Evolutionary conservation across 2,113 vertebrate species (phyloP), one percentile per base, ranked within the genome.

Genomic region (Bufo bufo): DNA sequence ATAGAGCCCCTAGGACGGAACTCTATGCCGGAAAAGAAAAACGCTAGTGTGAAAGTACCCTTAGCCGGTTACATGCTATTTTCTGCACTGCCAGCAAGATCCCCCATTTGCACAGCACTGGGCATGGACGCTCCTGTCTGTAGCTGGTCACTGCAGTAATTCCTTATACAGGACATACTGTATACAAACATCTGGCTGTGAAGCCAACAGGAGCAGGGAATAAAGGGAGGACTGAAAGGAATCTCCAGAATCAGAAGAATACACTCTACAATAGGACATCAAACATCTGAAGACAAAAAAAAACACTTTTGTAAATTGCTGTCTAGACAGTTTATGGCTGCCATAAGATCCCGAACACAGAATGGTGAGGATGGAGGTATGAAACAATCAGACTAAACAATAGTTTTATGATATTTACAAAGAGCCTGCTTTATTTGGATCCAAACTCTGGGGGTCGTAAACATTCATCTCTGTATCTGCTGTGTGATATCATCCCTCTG

Each of bases 271-370:
- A 94, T 92, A 93, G 94, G 91, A 90, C 93, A 95, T 95, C 94
- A 95, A 97, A 97, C 95, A 97, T 97, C 95, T 96, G 93, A 97
- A 95, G 96, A 93, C 94, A 95, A 97, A 96, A 95, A 95, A 96
- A 97, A 96, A 95, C 91, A 94, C 95, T 96, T 74, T 95, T 96
- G 96, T 96, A 97, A 97, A 97, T 97, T 95, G 96, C 95, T 96
- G 98, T 99, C 98, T 99, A 99, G 98, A 99, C 98, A 95, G 91
- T 99, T 99, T 99, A 99, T 97, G 95, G 95, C 96, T 91, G 96
- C 97, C 97, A 97, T 99, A 99, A 98, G 96, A 97, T 96, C 61
- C 93, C 95, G 94, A 96, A 95, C 95, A 95, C 94, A 95, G 95
- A 97, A 97, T 95, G 93, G 94, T 91, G 91, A 95, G 95, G 95